These are phyloP conservation scores for Podargus strigoides DNA, from an alignment of 2,797 vertebrate species.

Conservation along the genomic window DNA sequence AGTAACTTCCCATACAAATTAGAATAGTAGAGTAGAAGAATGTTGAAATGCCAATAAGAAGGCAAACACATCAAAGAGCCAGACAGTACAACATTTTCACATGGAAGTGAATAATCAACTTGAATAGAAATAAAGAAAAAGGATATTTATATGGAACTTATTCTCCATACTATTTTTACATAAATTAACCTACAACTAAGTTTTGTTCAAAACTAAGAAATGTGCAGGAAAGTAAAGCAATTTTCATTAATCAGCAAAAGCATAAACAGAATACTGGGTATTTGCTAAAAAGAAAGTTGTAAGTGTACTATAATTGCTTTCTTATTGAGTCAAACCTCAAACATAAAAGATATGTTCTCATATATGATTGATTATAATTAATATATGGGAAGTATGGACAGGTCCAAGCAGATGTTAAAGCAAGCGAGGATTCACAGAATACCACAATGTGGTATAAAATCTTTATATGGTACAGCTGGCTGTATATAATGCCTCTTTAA, in stretches of 20 bases:
- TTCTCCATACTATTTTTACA: neutral
- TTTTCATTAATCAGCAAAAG: neutral
- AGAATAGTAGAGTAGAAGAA: neutral
- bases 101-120: neutral
- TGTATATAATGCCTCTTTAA: constrained; percentile 51
- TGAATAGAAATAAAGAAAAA: neutral
- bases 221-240: neutral
- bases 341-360: constrained; percentile 3
- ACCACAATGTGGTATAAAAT: constrained; percentile 65
- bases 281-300: too few species aligned
- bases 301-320: neutral
- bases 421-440: constrained; percentile 59
- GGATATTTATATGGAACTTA: neutral
- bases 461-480: constrained; percentile 74
- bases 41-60: neutral
- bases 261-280: neutral
- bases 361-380: constrained; percentile 60
- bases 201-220: neutral
- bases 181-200: neutral
- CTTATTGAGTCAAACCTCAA: neutral
- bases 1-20: neutral
- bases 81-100: neutral
- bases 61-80: neutral
- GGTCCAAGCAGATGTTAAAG: constrained; percentile 71
- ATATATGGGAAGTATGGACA: constrained; percentile 49